Percentiles rank a stretch among this genome's conserved stretches.
Evolutionary conservation across 37 sponge, comb jelly and placozoan genomes (phyloP).

Genomic region (Chondrosia reniformis): DNA sequence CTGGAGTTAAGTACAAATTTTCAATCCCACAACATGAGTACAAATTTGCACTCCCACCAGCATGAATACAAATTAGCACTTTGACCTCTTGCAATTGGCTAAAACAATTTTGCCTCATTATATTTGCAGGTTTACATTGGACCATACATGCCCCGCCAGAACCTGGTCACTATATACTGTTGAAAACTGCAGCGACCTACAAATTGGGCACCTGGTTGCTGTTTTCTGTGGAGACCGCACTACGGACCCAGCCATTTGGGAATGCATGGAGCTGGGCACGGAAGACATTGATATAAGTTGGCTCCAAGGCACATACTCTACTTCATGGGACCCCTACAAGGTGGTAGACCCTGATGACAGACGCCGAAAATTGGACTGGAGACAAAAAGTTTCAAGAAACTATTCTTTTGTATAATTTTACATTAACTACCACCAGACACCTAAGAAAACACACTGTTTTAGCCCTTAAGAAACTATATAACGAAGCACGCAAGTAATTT

Average conservation of each 20-base stretch:
- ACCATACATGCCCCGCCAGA: conserved; percentile 17
- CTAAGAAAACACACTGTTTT: conserved; percentile 33
- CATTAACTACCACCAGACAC: conserved; percentile 29
- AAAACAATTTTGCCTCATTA: background rate
- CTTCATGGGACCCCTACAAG: conserved; percentile 20
- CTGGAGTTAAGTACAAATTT: background rate
- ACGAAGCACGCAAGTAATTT: background rate
- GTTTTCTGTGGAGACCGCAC: conserved; percentile 20
- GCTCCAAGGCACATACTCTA: conserved; percentile 42
- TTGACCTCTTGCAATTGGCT: background rate
- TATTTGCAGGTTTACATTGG: conserved; percentile 46
- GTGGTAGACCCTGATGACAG: background rate
- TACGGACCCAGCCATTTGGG: conserved; percentile 25
- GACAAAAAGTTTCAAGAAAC: conserved; percentile 28
- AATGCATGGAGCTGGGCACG: background rate
- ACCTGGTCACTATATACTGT: background rate
- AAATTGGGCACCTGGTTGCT: conserved; percentile 36
- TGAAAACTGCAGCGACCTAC: background rate
- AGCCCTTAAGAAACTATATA: conserved; percentile 13
- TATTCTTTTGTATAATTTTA: conserved; percentile 28
- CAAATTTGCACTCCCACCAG: conserved; percentile 6
- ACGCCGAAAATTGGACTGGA: conserved; percentile 35
- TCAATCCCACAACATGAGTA: background rate
- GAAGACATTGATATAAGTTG: conserved; percentile 24
- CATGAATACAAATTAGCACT: conserved; percentile 14